phyloP scores from a whole-genome alignment of 2,888 invertebrate genomes.

The Apotomis betuletana region DNA sequence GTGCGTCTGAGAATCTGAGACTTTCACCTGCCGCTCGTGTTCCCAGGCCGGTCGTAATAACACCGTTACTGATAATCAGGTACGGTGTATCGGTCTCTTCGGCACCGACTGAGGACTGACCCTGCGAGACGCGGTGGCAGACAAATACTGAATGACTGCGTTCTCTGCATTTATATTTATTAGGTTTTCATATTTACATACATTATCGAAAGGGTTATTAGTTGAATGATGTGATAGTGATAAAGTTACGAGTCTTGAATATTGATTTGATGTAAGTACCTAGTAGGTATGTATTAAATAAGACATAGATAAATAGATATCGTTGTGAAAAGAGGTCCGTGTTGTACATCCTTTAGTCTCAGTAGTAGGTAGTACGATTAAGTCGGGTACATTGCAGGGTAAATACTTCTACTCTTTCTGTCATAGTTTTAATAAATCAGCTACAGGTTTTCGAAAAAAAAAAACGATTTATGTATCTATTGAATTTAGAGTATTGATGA shows the following conservation, averaged over 20 bases:
- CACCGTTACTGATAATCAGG: conserved; percentile 76
- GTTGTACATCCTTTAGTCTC: too few relatives aligned
- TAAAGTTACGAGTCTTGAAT: conserved; percentile 2
- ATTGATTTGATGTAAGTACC: too few relatives aligned
- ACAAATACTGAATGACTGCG: conserved; percentile 4
- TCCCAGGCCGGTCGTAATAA: conserved; percentile 71
- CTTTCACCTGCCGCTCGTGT: conserved; percentile 73
- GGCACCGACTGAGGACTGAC: conserved; percentile 12
- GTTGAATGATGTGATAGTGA: conserved; percentile 14
- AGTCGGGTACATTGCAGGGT: too few relatives aligned
- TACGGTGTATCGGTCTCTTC: conserved; percentile 48
- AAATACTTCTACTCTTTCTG: too few relatives aligned
- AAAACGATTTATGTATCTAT: too few relatives aligned
- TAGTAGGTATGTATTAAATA: too few relatives aligned
- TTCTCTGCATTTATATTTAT: conserved; percentile 22
- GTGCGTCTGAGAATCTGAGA: conserved; percentile 79
- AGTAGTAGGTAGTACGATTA: too few relatives aligned
- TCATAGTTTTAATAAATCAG: too few relatives aligned
- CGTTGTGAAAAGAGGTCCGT: too few relatives aligned
- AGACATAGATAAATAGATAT: too few relatives aligned
- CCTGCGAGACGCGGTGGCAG: conserved; percentile 21
- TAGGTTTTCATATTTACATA: conserved; percentile 30
- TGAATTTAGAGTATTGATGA: too few relatives aligned
- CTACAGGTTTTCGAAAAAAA: too few relatives aligned
- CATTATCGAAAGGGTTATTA: conserved; percentile 25